Percentiles rank a stretch among this genome's conserved stretches.
Evolutionary conservation across 2,797 vertebrate species (phyloP).

Genomic region (Parauchenoglanis ngamensis): DNA sequence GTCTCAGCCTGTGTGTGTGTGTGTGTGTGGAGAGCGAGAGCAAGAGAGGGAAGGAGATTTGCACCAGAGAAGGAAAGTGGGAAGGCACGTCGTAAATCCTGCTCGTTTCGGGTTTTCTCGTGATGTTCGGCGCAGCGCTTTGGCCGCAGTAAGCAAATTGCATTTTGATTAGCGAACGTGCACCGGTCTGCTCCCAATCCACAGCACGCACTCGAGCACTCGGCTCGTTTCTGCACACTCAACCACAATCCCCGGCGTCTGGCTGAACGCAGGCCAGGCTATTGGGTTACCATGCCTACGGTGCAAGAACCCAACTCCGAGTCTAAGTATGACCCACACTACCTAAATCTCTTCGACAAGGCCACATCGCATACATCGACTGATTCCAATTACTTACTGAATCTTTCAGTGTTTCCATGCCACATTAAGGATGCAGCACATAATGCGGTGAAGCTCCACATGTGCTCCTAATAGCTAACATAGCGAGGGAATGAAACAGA

Average conservation of each 20-base stretch:
- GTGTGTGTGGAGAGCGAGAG: slow-evolving; percentile 51
- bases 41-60: slow-evolving; percentile 65
- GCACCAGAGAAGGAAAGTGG: slow-evolving; percentile 66
- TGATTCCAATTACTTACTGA: slow-evolving; percentile 16
- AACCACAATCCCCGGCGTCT: slow-evolving; percentile 44
- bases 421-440: slow-evolving; percentile 26
- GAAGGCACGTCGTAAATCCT: slow-evolving; percentile 73
- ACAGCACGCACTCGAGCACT: slow-evolving; percentile 40
- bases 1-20: slow-evolving; percentile 9
- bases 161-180: slow-evolving; percentile 64
- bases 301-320: slow-evolving; percentile 12
- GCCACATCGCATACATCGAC: background rate
- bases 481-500: background rate
- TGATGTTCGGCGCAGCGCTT: slow-evolving; percentile 52
- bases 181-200: slow-evolving; percentile 42
- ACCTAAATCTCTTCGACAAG: slow-evolving; percentile 19
- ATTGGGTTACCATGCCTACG: slow-evolving; percentile 35
- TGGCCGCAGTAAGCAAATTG: slow-evolving; percentile 64
- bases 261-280: slow-evolving; percentile 21
- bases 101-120: slow-evolving; percentile 65
- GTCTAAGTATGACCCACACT: slow-evolving; percentile 15
- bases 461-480: slow-evolving; percentile 24
- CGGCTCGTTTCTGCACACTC: slow-evolving; percentile 22
- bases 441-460: slow-evolving; percentile 15
- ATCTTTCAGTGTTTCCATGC: slow-evolving; percentile 25